These are phyloP conservation scores for Gymnocephalus cernua DNA, from an alignment of 2,113 vertebrate genomes.

Conservation along the genomic window DNA sequence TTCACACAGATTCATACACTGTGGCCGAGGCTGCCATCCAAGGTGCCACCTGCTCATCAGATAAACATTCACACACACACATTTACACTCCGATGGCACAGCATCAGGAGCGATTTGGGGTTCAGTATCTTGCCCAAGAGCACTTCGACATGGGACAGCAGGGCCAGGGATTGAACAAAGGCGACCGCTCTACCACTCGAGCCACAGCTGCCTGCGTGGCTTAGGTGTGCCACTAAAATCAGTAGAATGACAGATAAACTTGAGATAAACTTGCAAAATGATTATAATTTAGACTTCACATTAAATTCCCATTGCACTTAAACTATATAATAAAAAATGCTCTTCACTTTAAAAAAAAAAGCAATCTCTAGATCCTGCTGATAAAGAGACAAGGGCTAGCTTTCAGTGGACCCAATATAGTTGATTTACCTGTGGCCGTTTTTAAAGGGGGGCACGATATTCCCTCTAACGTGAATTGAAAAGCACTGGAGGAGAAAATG, in stretches of 20 bases:
- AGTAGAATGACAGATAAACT: conserved; percentile 7
- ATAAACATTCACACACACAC: too few species aligned
- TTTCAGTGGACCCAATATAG: conserved; percentile 58
- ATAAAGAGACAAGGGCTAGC: conserved; percentile 52
- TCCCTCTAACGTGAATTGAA: conserved; percentile 77
- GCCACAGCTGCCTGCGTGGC: too few species aligned
- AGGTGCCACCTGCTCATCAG: too few species aligned
- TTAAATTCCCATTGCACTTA: conserved; percentile 48
- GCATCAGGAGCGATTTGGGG: too few species aligned
- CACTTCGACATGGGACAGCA: too few species aligned
- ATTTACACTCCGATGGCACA: too few species aligned
- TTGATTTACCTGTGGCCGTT: conserved; percentile 71
- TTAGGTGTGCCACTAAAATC: conserved; percentile 13
- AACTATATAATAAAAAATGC: conserved; percentile 23
- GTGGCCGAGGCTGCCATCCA: too few species aligned
- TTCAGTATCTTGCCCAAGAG: too few species aligned
- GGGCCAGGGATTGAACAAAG: too few species aligned
- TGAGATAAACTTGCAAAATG: conserved; percentile 28
- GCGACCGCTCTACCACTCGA: too few species aligned
- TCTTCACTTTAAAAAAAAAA: conserved; percentile 28
- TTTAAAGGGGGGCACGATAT: conserved; percentile 63
- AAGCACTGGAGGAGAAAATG: conserved; percentile 78
- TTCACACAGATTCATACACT: too few species aligned
- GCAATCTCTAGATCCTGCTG: conserved; percentile 42
- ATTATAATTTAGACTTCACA: conserved; percentile 44